Conservation (phyloP, 2,888 invertebrate species). For the Pandemis cinnamomeana region DNA sequence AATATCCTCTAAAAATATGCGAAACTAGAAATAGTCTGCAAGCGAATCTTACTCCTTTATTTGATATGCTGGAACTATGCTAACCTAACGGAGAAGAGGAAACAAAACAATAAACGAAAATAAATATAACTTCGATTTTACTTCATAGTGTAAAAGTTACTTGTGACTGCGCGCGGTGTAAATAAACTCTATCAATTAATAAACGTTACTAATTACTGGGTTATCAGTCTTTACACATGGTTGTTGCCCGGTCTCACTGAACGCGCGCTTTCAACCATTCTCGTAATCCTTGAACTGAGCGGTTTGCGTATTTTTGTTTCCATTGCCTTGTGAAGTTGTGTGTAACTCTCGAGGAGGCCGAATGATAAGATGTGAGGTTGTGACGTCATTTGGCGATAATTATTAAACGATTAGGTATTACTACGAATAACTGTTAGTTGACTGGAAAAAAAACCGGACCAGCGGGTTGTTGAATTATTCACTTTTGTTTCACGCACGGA, state of each 20-base stretch:
- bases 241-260: not conserved
- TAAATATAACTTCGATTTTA: too few relatives aligned
- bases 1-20: too few relatives aligned
- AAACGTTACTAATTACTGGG: too few relatives aligned
- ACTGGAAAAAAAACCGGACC: not conserved
- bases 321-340: not conserved
- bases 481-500: not conserved
- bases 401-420: not conserved
- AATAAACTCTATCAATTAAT: too few relatives aligned
- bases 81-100: too few relatives aligned
- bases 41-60: too few relatives aligned
- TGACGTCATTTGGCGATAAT: not conserved
- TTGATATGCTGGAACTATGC: too few relatives aligned
- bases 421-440: too few relatives aligned
- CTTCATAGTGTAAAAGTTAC: too few relatives aligned
- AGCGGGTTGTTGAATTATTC: not conserved
- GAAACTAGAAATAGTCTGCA: too few relatives aligned
- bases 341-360: not conserved
- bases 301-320: conserved; percentile 18
- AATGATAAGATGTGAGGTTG: not conserved
- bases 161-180: too few relatives aligned
- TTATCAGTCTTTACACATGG: not conserved
- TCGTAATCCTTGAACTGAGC: conserved; percentile 1
- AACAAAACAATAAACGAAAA: too few relatives aligned
- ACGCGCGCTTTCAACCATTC: conserved; percentile 7